phyloP scores from a whole-genome alignment of 2,113 vertebrate genomes.

The Myocastor coypus region DNA sequence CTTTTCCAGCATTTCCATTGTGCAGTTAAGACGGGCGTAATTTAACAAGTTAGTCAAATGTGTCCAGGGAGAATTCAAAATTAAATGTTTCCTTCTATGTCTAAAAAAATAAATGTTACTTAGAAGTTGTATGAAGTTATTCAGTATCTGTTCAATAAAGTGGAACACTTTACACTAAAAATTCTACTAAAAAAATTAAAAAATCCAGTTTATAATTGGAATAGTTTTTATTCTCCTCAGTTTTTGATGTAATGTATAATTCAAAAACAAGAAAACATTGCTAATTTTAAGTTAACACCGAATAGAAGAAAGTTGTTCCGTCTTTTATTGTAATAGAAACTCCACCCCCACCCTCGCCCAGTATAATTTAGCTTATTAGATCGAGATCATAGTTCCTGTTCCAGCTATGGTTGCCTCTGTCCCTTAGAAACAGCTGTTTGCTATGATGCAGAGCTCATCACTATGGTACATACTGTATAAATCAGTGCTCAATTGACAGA shows the following conservation, averaged over 20 bases:
- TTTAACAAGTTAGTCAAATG: neutral
- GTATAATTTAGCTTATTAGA: too few relatives aligned
- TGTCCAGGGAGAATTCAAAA: slow-evolving; percentile 1
- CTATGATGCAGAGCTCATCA: too few relatives aligned
- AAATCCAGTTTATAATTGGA: slow-evolving; percentile 20
- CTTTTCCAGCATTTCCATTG: slow-evolving; percentile 15
- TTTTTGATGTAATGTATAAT: slow-evolving; percentile 20
- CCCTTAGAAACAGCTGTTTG: too few relatives aligned
- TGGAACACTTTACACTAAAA: neutral
- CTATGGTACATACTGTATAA: too few relatives aligned
- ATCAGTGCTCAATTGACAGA: too few relatives aligned
- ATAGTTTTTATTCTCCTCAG: neutral
- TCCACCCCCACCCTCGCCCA: too few relatives aligned
- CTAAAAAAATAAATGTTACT: neutral
- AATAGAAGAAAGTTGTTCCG: slow-evolving; percentile 18
- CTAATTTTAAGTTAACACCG: slow-evolving; percentile 40
- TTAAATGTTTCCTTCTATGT: neutral
- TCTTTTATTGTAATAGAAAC: neutral
- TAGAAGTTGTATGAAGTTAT: neutral
- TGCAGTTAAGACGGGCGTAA: neutral
- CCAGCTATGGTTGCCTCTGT: too few relatives aligned
- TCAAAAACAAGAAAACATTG: neutral
- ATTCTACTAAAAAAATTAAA: neutral
- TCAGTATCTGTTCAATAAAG: neutral
- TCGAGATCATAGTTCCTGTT: too few relatives aligned